Conservation (phyloP, 2,113 vertebrate genomes). For the Plectropomus leopardus region DNA sequence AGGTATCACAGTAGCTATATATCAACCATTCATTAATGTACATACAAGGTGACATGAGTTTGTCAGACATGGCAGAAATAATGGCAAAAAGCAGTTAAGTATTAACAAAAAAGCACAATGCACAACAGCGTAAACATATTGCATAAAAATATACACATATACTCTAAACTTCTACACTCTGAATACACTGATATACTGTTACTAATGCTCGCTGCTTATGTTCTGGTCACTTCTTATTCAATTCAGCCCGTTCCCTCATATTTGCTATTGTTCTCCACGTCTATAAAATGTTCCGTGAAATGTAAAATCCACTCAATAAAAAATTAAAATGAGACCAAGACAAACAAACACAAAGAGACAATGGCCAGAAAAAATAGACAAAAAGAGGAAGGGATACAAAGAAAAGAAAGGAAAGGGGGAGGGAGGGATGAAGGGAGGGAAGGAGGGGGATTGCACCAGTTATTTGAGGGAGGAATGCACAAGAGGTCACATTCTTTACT, state of each 20-base stretch:
- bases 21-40: neutral
- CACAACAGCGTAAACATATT: neutral
- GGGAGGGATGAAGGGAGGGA: neutral
- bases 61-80: neutral
- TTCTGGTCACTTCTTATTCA: conserved; percentile 7
- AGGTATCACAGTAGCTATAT: neutral
- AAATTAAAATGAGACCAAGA: conserved; percentile 1
- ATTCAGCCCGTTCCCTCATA: neutral
- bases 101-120: neutral
- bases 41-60: neutral
- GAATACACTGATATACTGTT: neutral
- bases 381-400: neutral
- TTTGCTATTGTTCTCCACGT: conserved; percentile 2
- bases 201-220: neutral
- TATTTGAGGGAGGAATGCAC: conserved; percentile 81
- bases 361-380: neutral
- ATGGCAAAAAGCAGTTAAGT: neutral
- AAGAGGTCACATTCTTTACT: conserved; percentile 82
- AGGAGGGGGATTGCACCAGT: conserved; percentile 66
- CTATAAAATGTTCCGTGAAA: conserved; percentile 6
- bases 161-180: neutral
- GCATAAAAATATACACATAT: neutral
- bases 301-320: conserved; percentile 1
- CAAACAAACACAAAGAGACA: conserved; percentile 8
- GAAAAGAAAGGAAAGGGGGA: neutral